Conservation (phyloP, 2,888 invertebrate species). For the Epinotia bilunana region DNA sequence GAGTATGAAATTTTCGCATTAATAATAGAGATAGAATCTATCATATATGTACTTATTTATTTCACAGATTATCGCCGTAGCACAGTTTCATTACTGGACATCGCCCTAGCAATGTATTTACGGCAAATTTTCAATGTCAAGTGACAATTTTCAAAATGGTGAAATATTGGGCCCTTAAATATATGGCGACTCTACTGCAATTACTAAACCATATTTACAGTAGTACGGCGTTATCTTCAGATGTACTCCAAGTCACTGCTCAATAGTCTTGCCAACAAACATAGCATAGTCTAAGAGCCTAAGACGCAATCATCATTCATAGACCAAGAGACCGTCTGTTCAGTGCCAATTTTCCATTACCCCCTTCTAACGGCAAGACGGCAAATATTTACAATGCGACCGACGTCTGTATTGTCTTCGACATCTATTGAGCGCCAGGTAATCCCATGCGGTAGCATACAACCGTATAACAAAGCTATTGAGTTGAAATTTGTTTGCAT, state of each 20-base stretch:
- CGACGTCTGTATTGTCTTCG: constrained; percentile 64
- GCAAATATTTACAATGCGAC: constrained; percentile 66
- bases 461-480: constrained; percentile 47
- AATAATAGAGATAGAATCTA: too few relatives aligned
- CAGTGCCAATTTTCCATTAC: constrained; percentile 74
- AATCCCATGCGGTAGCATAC: constrained; percentile 49
- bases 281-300: constrained; percentile 51
- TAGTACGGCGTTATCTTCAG: not conserved
- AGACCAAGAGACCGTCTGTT: constrained; percentile 63
- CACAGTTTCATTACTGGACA: too few relatives aligned
- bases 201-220: not conserved
- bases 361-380: constrained; percentile 62
- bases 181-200: not conserved
- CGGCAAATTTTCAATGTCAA: too few relatives aligned
- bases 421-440: constrained; percentile 62
- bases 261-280: constrained; percentile 31
- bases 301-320: constrained; percentile 62
- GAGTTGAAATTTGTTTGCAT: constrained; percentile 51
- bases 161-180: too few relatives aligned
- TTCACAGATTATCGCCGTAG: too few relatives aligned
- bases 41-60: too few relatives aligned
- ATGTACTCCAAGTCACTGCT: not conserved
- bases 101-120: too few relatives aligned
- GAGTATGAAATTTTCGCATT: too few relatives aligned
- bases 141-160: too few relatives aligned